phyloP scores from a whole-genome alignment of 2,113 vertebrate species.

The Toxostoma redivivum region DNA sequence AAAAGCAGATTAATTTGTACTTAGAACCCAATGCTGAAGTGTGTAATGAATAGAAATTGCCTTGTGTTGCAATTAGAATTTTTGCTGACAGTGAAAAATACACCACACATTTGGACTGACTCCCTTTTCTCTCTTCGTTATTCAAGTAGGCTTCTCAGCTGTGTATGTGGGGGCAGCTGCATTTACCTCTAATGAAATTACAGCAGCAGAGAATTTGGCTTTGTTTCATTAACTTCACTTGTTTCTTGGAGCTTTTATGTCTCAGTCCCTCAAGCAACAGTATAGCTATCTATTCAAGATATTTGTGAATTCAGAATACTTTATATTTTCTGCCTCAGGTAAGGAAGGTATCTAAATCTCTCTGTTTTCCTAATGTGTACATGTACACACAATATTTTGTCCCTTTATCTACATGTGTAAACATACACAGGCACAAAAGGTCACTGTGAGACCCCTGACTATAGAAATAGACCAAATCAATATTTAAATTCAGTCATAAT shows the following conservation, averaged over 20 bases:
- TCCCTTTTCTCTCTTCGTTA: not conserved
- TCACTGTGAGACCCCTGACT: not conserved
- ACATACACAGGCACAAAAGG: not conserved
- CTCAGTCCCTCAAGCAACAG: slow-evolving; percentile 21
- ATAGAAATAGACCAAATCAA: not conserved
- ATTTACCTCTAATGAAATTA: slow-evolving; percentile 47
- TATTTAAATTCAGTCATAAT: not conserved
- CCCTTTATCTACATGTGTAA: not conserved
- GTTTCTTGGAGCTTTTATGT: slow-evolving; percentile 2
- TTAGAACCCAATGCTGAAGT: not conserved
- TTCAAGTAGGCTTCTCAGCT: slow-evolving; percentile 11
- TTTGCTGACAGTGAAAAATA: slow-evolving; percentile 52
- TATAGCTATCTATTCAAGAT: not conserved
- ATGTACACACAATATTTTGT: not conserved
- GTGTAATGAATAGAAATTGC: not conserved
- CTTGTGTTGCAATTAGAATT: slow-evolving; percentile 11
- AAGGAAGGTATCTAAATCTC: not conserved
- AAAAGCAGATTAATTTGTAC: not conserved
- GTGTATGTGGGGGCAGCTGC: slow-evolving; percentile 49
- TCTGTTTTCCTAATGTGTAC: not conserved
- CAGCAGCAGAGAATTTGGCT: not conserved
- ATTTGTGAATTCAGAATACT: not conserved
- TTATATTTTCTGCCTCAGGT: not conserved
- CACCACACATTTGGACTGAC: not conserved
- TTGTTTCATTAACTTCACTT: slow-evolving; percentile 8